Evolutionary conservation across 2,888 invertebrate species (phyloP).

Genomic region (Papilio protenor): DNA sequence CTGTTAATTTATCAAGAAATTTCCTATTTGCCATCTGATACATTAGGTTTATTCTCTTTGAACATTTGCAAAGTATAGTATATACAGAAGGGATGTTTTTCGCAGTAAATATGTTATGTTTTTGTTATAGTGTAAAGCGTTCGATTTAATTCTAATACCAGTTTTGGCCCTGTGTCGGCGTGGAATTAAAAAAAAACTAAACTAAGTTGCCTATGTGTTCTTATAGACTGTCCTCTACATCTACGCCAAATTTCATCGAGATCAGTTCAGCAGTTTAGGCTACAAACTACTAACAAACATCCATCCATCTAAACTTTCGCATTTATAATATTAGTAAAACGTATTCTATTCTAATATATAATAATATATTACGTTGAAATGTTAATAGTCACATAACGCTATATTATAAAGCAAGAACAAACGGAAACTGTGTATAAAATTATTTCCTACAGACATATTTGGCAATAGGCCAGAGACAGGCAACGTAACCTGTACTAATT

Average conservation of each 20-base stretch:
- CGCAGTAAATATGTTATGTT: neutral
- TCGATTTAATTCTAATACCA: too few species aligned
- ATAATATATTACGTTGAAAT: neutral
- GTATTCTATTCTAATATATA: neutral
- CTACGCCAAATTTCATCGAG: too few species aligned
- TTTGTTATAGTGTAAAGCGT: too few species aligned
- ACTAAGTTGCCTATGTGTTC: too few species aligned
- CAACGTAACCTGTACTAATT: conserved; percentile 14
- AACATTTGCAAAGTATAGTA: neutral
- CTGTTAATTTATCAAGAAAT: conserved; percentile 34
- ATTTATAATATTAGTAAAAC: too few species aligned
- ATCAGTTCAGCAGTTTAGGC: too few species aligned
- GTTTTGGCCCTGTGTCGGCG: too few species aligned
- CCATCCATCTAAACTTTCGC: too few species aligned
- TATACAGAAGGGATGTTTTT: neutral
- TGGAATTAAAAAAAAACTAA: too few species aligned
- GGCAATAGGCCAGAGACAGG: neutral
- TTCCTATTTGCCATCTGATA: conserved; percentile 12
- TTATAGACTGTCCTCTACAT: too few species aligned
- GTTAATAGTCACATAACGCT: neutral
- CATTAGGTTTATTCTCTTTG: neutral
- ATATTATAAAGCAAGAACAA: neutral
- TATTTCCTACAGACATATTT: conserved; percentile 19
- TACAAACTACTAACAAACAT: too few species aligned
- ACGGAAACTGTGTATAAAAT: conserved; percentile 3